Conservation (phyloP, 1,140 invertebrate species). For the Caerostris extrusa region DNA sequence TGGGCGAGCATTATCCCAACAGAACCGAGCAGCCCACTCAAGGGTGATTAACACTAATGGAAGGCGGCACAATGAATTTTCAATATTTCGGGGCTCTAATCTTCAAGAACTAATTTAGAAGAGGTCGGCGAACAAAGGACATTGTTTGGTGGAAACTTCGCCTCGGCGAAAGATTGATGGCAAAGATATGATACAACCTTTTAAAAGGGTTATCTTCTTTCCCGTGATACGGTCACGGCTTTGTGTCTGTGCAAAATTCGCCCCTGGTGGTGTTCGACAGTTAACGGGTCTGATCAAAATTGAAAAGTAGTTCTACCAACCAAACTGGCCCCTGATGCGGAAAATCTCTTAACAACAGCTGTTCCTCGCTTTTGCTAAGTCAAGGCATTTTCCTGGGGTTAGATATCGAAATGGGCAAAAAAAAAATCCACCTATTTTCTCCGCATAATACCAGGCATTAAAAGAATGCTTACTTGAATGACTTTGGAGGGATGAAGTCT, state of each 20-base stretch:
- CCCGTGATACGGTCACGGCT: constrained; percentile 21
- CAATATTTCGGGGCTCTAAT: constrained; percentile 25
- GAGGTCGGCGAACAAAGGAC: too few relatives aligned
- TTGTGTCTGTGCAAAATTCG: constrained; percentile 20
- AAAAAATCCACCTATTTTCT: too few relatives aligned
- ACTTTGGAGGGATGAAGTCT: too few relatives aligned
- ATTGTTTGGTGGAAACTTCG: not conserved
- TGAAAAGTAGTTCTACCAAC: constrained; percentile 15
- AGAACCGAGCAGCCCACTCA: too few relatives aligned
- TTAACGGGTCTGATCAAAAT: not conserved
- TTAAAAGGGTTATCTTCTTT: constrained; percentile 57
- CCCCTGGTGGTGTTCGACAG: too few relatives aligned
- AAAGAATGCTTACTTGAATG: too few relatives aligned
- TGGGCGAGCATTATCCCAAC: not conserved
- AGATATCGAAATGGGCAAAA: too few relatives aligned
- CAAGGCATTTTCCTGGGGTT: too few relatives aligned
- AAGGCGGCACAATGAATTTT: constrained; percentile 52
- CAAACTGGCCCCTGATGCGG: not conserved
- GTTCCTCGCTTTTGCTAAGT: too few relatives aligned
- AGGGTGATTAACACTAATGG: not conserved
- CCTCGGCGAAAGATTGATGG: constrained; percentile 27
- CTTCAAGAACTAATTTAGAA: too few relatives aligned
- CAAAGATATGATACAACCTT: constrained; percentile 57
- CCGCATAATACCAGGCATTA: too few relatives aligned
- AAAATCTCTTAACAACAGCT: too few relatives aligned